Evolutionary conservation across 2,888 invertebrate species (phyloP).

Genomic region (Standfussiana lucernea): DNA sequence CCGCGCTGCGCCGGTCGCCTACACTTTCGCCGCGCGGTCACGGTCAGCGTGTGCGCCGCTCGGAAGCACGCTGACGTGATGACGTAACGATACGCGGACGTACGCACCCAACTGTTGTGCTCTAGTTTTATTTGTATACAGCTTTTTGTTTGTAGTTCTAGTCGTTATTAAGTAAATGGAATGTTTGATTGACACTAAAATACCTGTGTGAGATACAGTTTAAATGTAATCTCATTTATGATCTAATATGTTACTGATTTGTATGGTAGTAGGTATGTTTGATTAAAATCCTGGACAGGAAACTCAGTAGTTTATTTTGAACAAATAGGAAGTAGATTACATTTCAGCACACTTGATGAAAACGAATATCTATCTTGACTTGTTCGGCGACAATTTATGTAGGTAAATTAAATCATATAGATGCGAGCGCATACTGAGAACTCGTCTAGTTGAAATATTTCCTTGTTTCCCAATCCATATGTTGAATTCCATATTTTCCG

Average conservation of each 20-base stretch:
- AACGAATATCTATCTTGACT: background rate
- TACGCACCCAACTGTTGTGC: slow-evolving; percentile 24
- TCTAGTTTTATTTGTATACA: slow-evolving; percentile 20
- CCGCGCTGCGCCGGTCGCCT: slow-evolving; percentile 41
- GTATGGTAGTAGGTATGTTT: background rate
- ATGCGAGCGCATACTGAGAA: background rate
- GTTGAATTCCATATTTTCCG: slow-evolving; percentile 13
- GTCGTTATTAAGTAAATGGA: background rate
- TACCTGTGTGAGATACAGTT: background rate
- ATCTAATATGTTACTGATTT: background rate
- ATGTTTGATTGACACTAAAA: background rate
- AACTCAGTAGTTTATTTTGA: background rate
- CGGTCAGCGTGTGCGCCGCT: slow-evolving; percentile 61
- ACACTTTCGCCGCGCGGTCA: slow-evolving; percentile 73
- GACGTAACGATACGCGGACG: slow-evolving; percentile 47
- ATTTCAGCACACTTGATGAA: too few relatives aligned
- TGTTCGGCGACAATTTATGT: background rate
- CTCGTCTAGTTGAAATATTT: slow-evolving; percentile 23
- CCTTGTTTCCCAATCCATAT: slow-evolving; percentile 23
- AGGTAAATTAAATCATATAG: slow-evolving; percentile 13
- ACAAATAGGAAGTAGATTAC: too few relatives aligned
- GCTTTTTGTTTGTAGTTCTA: background rate
- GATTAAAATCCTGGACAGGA: background rate
- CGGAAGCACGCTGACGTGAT: slow-evolving; percentile 35
- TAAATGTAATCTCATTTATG: background rate